phyloP scores from a whole-genome alignment of 2,797 vertebrate genomes.

The Rhinophrynus dorsalis region DNA sequence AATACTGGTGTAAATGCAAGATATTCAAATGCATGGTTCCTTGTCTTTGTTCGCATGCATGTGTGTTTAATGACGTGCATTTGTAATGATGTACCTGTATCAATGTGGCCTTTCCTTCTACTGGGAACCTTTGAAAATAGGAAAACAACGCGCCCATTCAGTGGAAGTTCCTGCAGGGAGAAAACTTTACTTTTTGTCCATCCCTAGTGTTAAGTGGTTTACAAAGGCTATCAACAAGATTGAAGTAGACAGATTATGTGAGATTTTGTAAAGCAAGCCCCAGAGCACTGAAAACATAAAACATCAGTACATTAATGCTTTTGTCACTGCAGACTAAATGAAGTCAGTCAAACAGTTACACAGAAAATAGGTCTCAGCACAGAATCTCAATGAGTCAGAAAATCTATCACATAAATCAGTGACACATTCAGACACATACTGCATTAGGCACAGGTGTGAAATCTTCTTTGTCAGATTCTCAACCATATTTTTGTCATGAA shows the following conservation, averaged over 20 bases:
- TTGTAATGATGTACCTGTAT: too few species aligned
- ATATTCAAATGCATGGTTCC: too few species aligned
- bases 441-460: constrained; percentile 18
- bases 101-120: too few species aligned
- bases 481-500: constrained; percentile 32
- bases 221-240: background rate
- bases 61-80: too few species aligned
- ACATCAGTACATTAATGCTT: background rate
- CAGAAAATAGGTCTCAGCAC: constrained; percentile 7
- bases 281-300: constrained; percentile 9
- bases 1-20: too few species aligned
- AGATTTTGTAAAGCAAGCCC: background rate
- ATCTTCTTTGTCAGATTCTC: constrained; percentile 35
- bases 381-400: constrained; percentile 51
- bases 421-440: constrained; percentile 12
- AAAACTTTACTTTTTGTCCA: too few species aligned
- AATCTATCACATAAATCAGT: constrained; percentile 30
- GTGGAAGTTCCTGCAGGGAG: too few species aligned
- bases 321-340: background rate
- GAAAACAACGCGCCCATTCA: too few species aligned
- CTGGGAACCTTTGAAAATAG: too few species aligned
- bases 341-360: constrained; percentile 25
- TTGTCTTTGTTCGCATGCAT: too few species aligned
- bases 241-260: constrained; percentile 12
- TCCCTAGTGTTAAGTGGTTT: too few species aligned